Evolutionary conservation across 2,113 vertebrate genomes (phyloP).

Genomic region (Toxotes chatareus): DNA sequence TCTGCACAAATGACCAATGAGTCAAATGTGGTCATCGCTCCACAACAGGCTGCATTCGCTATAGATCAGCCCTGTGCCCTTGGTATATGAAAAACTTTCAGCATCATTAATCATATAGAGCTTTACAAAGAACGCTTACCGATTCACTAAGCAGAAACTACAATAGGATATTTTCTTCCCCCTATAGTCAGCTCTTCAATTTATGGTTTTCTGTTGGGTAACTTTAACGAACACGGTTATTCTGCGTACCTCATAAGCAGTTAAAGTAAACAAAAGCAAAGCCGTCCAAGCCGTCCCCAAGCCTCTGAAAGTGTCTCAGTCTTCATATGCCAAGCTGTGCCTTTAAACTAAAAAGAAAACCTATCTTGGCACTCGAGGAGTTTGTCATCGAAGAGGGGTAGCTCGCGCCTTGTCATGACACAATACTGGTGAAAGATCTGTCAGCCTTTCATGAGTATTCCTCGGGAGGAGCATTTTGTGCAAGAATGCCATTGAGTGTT

Average conservation of each 20-base stretch:
- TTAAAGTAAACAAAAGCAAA: conserved; percentile 34
- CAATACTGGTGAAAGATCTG: conserved; percentile 33
- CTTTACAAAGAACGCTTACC: conserved; percentile 26
- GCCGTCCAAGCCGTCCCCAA: not conserved
- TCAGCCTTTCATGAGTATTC: conserved; percentile 38
- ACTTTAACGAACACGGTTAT: conserved; percentile 27
- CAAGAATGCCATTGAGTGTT: not conserved
- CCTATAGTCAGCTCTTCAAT: not conserved
- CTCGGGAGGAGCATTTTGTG: not conserved
- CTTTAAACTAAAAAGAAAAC: conserved; percentile 25
- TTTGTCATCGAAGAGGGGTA: conserved; percentile 22
- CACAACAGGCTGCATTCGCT: conserved; percentile 17
- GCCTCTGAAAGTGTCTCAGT: conserved; percentile 3
- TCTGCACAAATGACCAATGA: conserved; percentile 30
- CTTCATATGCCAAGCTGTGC: not conserved
- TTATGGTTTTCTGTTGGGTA: conserved; percentile 16
- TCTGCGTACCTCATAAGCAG: conserved; percentile 12
- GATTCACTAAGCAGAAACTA: conserved; percentile 35
- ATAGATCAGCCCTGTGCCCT: conserved; percentile 33
- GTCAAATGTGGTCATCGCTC: conserved; percentile 33
- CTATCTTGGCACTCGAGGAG: not conserved
- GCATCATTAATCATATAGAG: conserved; percentile 49
- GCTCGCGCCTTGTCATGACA: conserved; percentile 23
- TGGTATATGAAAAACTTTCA: conserved; percentile 29
- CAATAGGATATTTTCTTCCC: not conserved